These are phyloP conservation scores for Empidonax alnorum DNA, from an alignment of 2,113 vertebrate genomes.

Conservation along the genomic window DNA sequence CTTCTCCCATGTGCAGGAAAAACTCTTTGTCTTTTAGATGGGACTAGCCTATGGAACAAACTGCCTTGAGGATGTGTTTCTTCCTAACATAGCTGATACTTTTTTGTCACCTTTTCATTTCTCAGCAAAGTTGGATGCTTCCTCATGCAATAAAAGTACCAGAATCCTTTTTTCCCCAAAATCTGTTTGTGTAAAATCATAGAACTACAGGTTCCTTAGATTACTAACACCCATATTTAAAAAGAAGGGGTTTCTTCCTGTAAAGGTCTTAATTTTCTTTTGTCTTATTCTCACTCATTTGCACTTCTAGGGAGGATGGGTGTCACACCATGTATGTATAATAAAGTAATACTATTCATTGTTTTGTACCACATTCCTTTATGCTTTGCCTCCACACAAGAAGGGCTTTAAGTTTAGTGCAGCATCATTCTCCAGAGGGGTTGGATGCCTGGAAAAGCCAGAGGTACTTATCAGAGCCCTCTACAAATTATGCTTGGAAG, in stretches of 20 bases:
- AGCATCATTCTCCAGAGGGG: not conserved
- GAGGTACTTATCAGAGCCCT: not conserved
- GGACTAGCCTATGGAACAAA: not conserved
- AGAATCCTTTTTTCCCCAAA: not conserved
- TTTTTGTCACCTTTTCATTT: not conserved
- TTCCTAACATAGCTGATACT: not conserved
- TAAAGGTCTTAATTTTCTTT: not conserved
- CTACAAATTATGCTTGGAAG: not conserved
- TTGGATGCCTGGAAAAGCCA: not conserved
- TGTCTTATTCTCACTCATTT: not conserved
- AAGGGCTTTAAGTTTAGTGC: not conserved
- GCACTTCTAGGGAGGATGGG: not conserved
- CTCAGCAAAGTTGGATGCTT: not conserved
- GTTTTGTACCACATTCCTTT: not conserved
- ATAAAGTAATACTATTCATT: not conserved
- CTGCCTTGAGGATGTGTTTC: not conserved
- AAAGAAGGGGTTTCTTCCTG: not conserved
- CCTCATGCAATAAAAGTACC: not conserved
- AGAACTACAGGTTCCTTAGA: not conserved
- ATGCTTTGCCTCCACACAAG: not conserved
- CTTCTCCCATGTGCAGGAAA: not conserved
- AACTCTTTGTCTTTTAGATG: not conserved
- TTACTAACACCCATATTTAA: not conserved
- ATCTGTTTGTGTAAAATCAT: not conserved
- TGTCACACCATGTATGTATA: no score